Percentiles rank a stretch among this genome's conserved stretches.
Conservation (phyloP, 2,888 invertebrate genomes). For the Apotomis betuletana region DNA sequence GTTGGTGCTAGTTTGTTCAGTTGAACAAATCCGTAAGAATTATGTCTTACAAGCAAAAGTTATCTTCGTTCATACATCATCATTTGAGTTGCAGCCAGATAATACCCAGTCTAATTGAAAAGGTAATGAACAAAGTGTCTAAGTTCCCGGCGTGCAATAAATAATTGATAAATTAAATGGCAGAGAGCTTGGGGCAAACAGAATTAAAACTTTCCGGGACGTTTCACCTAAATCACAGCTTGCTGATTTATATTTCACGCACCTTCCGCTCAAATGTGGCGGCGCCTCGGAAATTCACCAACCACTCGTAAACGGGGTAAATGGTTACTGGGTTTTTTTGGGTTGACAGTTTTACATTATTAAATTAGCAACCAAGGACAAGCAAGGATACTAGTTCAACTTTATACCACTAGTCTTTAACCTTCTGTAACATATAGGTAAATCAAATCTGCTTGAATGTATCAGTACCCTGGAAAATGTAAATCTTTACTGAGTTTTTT, state of each 20-base stretch:
- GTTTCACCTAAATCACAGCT: slow-evolving; percentile 74
- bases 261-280: slow-evolving; percentile 57
- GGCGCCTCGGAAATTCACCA: slow-evolving; percentile 32
- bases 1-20: too few species aligned
- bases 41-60: not conserved
- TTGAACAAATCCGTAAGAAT: too few species aligned
- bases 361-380: not conserved
- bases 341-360: slow-evolving; percentile 6
- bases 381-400: too few species aligned
- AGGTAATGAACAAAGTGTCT: slow-evolving; percentile 69
- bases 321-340: slow-evolving; percentile 10
- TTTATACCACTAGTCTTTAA: too few species aligned
- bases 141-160: slow-evolving; percentile 67
- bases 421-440: too few species aligned
- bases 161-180: slow-evolving; percentile 77
- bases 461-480: not conserved
- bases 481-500: not conserved
- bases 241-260: slow-evolving; percentile 78
- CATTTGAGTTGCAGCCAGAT: slow-evolving; percentile 6
- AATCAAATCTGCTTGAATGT: too few species aligned
- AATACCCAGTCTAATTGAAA: slow-evolving; percentile 63
- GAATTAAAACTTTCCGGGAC: slow-evolving; percentile 77
- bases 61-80: slow-evolving; percentile 2
- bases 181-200: slow-evolving; percentile 64
- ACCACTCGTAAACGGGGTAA: slow-evolving; percentile 29